Evolutionary conservation across 2,888 invertebrate genomes (phyloP).

Genomic region (Erebia ligea): DNA sequence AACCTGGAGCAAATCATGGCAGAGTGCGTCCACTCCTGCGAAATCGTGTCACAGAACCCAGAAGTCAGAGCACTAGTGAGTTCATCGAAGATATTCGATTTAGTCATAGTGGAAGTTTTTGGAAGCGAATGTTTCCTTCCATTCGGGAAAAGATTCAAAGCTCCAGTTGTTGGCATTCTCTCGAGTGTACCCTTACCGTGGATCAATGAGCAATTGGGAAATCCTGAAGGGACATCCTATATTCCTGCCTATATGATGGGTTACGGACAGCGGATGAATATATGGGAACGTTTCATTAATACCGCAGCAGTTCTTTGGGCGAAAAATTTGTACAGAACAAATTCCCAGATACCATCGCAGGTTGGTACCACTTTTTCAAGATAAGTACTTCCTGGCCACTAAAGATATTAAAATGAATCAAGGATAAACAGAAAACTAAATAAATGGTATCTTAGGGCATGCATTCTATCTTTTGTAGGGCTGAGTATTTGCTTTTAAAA

Average conservation of each 20-base stretch:
- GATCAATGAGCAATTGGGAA: conserved; percentile 81
- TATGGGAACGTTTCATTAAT: conserved; percentile 76
- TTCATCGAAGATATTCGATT: conserved; percentile 64
- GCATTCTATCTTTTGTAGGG: too few species aligned
- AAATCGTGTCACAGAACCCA: conserved; percentile 67
- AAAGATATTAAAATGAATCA: background rate
- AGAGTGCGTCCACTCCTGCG: conserved; percentile 75
- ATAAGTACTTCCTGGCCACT: background rate
- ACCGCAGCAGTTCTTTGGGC: conserved; percentile 68
- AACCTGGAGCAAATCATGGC: conserved; percentile 75
- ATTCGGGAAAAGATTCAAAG: conserved; percentile 77
- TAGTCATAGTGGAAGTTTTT: conserved; percentile 79
- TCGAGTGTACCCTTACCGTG: conserved; percentile 82
- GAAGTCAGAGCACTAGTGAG: conserved; percentile 66
- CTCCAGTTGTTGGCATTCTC: conserved; percentile 80
- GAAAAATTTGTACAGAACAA: conserved; percentile 67
- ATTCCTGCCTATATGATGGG: conserved; percentile 82
- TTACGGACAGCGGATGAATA: conserved; percentile 74
- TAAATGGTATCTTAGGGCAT: background rate
- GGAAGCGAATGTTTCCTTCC: conserved; percentile 83
- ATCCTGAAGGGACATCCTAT: conserved; percentile 82
- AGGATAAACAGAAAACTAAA: background rate
- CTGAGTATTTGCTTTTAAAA: too few species aligned
- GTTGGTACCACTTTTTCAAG: conserved; percentile 45
- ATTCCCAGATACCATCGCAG: conserved; percentile 75